Base-by-base conservation (phyloP, 35 echinoderm and acorn worm genomes). In the Ophiothrix spiculata region DNA sequence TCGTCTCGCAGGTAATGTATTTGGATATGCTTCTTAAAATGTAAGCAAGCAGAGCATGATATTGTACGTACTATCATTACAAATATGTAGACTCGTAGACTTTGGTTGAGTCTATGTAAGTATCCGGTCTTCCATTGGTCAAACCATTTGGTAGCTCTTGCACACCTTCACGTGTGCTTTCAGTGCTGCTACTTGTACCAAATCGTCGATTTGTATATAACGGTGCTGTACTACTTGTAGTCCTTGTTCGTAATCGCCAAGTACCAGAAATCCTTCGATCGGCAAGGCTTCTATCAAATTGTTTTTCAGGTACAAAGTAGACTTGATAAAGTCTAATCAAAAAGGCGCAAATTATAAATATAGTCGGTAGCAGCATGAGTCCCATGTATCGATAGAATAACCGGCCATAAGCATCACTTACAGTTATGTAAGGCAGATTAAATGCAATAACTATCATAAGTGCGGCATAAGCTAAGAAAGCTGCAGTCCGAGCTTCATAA, bases 401-500 rank as follows among this genome's bases (percentile, higher is more conserved):
- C 60, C 29, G 17, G 8, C 60, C 60, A 25, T 69, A 69, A n/a
- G 60, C 6, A 10, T 69, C 25, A 69, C 29, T 69, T 15, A 69
- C 3, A 25, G 60, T 69, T 4, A 69, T 15, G 23, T 69, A 69
- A 15, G 60, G 17, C 2, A 69, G 60, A 28, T 69, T 69, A 28
- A 69, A 69, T 69, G 60, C 60, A 69, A 69, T 69, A 28, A 25
- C 25, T 2, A 69, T 15, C 29, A 69, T n/a, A 25, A 69, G 23
- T 25, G 60, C 60, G 23, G 60, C 60, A 28, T 69, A 69, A 69
- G 60, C 60, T 12, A 88, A 81, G 42, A 94, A 94, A 1, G 84
- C 76, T 4, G 80, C 36, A 15, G 87, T 84, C 12, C 88, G 88
- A 45, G 85, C 80, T 77, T 94, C 92, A 80, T 94, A 85, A 75